Evolutionary conservation across 2,888 invertebrate species (phyloP), one percentile per base, ranked within the genome.

Genomic region (Tiliacea aurago): DNA sequence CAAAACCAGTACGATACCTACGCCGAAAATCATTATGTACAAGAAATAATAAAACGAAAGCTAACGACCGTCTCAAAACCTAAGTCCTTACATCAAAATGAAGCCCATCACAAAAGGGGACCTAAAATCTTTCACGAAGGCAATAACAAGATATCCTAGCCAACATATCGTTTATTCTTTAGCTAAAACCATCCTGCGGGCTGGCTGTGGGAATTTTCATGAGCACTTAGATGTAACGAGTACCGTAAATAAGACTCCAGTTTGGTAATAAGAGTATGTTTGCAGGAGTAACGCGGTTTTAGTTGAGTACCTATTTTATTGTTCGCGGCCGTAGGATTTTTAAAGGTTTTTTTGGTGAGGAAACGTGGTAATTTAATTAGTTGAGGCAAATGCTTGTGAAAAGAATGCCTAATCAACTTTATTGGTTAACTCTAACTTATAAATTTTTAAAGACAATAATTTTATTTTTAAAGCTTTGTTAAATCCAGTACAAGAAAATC

Each of bases 211-310:
- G 89, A 88, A 88, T 89, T 90, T 90, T 89, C 90, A 91, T 90
- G 91, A 88, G 89, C 90, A 91, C 89, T 89, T 86, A 84, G 76
- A 79, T 82, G 86, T 90, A 90, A 89, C 89, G 90, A 90, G 88
- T 85, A 78, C 81, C 86, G 87, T 90, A 90, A 90, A 89, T 88
- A 90, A 86, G 84, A 86, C 86, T 85, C 84, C 80, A 68, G 79
- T 80, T 78, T 56, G 41, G 88, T 86, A 88, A 88, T 87, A 87
- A 84, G 84, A 86, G 80, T 84, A 87, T 82, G 84, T 85, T 87
- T 80, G 73, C 78, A 74, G 63, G 78, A 78, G 81, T 83, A 81
- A 84, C 81, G 76, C 66, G 78, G 81, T 84, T 83, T 84, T 71
- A 86, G 78, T 84, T 83, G 79, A 87, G 84, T 79, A 77, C 80